phyloP scores from a whole-genome alignment of 2,888 invertebrate species.

The Fragum whitleyi region DNA sequence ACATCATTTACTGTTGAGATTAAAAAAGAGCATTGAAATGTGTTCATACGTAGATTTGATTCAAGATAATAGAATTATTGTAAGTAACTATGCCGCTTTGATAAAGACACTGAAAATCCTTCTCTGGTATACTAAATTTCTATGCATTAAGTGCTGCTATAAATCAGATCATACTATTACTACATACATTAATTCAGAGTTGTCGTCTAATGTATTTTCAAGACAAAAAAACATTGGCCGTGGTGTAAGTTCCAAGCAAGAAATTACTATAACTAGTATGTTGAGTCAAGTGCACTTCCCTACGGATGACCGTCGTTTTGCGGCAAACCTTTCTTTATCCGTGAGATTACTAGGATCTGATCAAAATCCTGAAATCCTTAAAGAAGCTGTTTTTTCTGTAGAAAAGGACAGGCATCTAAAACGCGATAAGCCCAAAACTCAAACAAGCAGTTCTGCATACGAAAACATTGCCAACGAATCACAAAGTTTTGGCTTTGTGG shows the following conservation, averaged over 20 bases:
- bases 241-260: not conserved
- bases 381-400: too few species aligned
- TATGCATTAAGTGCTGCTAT: conserved; percentile 36
- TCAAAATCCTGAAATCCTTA: too few species aligned
- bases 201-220: not conserved
- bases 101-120: not conserved
- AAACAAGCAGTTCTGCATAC: too few species aligned
- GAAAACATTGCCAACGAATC: too few species aligned
- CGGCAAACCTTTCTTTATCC: not conserved
- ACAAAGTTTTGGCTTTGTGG: too few species aligned
- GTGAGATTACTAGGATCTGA: not conserved
- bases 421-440: too few species aligned
- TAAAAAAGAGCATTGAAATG: conserved; percentile 23
- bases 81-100: not conserved
- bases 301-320: not conserved
- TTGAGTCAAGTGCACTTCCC: not conserved
- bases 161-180: conserved; percentile 2
- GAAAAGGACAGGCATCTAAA: too few species aligned
- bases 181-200: conserved; percentile 12
- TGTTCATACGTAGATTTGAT: not conserved
- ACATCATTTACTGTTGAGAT: conserved; percentile 7
- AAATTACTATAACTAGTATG: not conserved
- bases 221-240: not conserved
- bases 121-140: conserved; percentile 27
- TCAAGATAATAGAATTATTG: not conserved